Percentiles rank a stretch among this genome's conserved stretches.
Conservation (phyloP, 2,888 invertebrate genomes). For the Chromoteleia sp. region DNA sequence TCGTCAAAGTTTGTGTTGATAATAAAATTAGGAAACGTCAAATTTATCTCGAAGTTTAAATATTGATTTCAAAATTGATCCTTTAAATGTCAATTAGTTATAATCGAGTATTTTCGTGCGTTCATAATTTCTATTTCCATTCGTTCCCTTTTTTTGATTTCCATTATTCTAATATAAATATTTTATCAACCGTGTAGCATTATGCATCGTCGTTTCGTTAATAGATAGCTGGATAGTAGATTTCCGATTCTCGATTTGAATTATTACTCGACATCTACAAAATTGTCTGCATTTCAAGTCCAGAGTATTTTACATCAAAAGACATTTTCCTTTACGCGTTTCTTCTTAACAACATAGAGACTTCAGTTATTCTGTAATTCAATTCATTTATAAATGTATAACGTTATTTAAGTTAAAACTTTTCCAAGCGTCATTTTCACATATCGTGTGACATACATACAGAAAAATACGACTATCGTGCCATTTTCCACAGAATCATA, state of each 20-base stretch:
- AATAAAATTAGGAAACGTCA: too few relatives aligned
- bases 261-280: neutral
- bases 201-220: neutral
- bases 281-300: neutral
- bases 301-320: conserved; percentile 6
- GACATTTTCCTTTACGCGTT: neutral
- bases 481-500: neutral
- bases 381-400: conserved; percentile 36
- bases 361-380: conserved; percentile 23
- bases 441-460: conserved; percentile 11
- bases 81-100: too few relatives aligned
- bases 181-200: too few relatives aligned
- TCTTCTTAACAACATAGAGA: neutral
- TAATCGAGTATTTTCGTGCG: too few relatives aligned
- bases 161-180: too few relatives aligned
- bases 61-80: too few relatives aligned
- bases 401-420: conserved; percentile 20
- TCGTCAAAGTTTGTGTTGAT: too few relatives aligned
- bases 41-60: too few relatives aligned
- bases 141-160: too few relatives aligned
- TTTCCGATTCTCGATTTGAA: neutral
- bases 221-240: conserved; percentile 1
- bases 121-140: too few relatives aligned
- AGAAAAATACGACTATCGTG: neutral
- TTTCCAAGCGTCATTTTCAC: conserved; percentile 2